These are phyloP conservation scores for Limonius californicus DNA, from an alignment of 1,140 invertebrate species.

Conservation along the genomic window DNA sequence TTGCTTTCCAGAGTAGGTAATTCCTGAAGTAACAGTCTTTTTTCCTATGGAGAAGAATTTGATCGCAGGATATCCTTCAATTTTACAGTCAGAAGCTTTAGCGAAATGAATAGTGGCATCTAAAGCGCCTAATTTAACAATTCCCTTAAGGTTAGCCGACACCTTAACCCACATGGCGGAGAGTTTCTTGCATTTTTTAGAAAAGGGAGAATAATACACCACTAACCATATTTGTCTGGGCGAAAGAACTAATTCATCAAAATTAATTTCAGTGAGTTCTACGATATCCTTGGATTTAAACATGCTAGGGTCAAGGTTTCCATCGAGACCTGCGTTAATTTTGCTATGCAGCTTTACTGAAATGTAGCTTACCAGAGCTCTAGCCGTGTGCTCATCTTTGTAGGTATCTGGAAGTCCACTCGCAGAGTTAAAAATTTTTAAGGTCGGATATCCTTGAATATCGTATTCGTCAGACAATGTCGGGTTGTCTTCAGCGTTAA, in stretches of 20 bases:
- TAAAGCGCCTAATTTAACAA: slow-evolving; percentile 87
- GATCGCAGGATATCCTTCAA: slow-evolving; percentile 94
- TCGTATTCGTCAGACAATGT: slow-evolving; percentile 73
- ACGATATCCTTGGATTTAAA: slow-evolving; percentile 60
- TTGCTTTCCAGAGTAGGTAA: slow-evolving; percentile 85
- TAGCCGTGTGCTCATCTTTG: slow-evolving; percentile 78
- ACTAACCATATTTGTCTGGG: slow-evolving; percentile 92
- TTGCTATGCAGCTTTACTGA: slow-evolving; percentile 65
- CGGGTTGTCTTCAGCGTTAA: slow-evolving; percentile 85
- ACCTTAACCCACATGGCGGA: slow-evolving; percentile 91
- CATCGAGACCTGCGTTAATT: slow-evolving; percentile 50
- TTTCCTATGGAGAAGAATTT: slow-evolving; percentile 85
- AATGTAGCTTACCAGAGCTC: slow-evolving; percentile 77
- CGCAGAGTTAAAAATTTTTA: slow-evolving; percentile 87
- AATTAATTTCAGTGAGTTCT: slow-evolving; percentile 90
- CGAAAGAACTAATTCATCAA: slow-evolving; percentile 81
- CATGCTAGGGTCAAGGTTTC: slow-evolving; percentile 47
- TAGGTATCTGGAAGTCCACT: slow-evolving; percentile 84
- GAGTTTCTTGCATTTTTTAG: slow-evolving; percentile 91
- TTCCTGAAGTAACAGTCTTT: slow-evolving; percentile 66
- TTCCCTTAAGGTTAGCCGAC: slow-evolving; percentile 54
- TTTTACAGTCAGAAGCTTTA: slow-evolving; percentile 68
- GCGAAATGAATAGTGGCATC: slow-evolving; percentile 88
- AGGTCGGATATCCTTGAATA: slow-evolving; percentile 90
- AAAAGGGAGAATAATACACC: slow-evolving; percentile 95